Evolutionary conservation across 2,888 invertebrate species (phyloP), one percentile per base, ranked within the genome.

Genomic region (Eugnorisma glareosa): DNA sequence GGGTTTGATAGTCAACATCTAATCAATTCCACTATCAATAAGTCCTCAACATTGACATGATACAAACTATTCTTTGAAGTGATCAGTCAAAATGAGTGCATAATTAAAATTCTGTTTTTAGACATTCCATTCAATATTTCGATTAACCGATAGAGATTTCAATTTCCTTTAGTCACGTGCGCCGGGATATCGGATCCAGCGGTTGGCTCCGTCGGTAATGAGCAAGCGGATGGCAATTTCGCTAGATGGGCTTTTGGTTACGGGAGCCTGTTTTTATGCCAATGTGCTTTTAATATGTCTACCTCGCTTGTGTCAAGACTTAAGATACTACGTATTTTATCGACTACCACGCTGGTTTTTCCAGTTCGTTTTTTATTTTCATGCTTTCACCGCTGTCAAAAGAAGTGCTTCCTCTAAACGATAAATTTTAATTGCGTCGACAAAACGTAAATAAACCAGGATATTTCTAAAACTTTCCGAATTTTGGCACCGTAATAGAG

Each of bases 141-240:
- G 95, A 96, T 96, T 94, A 96, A 93, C 94, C 94, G 96, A 96
- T 96, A 95, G 96, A 95, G 95, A 94, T 96, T 96, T 96, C 96
- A 96, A 96, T 96, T 96, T 96, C 96, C 96, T 93, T 94, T 93
- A 95, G 96, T 96, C 96, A 96, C 96, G 95, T 95, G 96, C 95
- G 92, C 92, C 85, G 93, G 94, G 95, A 95, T 95, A 96, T 95
- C 96, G 93, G 94, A 94, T 94, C 95, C 93, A 93, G 95, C 93
- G 95, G 96, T 94, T 93, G 94, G 94, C 94, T 94, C 95, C 93
- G 92, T 91, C 94, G 92, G 96, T 96, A 96, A 96, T 96, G 96
- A 96, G 96, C 91, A 92, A 92, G 93, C 94, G 96, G 95, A 96
- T 96, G 95, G 95, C 95, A 95, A 96, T 96, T 95, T 95, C 93